phyloP scores from a whole-genome alignment of 1,140 invertebrate genomes.

The Atopsyche davidsoni region DNA sequence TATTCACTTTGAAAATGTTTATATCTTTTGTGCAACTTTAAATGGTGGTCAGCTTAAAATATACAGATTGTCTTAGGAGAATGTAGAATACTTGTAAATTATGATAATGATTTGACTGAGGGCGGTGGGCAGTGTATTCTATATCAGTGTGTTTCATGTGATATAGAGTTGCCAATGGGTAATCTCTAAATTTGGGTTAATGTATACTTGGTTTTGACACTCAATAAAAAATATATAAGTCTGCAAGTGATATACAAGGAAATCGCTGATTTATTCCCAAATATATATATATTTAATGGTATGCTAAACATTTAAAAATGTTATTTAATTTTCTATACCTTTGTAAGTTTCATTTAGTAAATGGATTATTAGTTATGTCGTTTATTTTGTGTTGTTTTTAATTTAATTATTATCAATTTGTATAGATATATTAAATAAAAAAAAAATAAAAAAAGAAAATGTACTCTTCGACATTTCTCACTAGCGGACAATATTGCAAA shows the following conservation, averaged over 20 bases:
- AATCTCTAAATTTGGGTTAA: constrained; percentile 14
- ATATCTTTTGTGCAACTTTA: too few species aligned
- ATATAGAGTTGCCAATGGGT: constrained; percentile 18
- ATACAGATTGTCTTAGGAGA: too few species aligned
- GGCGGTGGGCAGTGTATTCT: constrained; percentile 21
- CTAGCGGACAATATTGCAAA: not conserved
- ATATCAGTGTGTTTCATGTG: constrained; percentile 23
- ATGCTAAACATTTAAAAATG: constrained; percentile 21
- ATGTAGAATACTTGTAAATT: constrained; percentile 3
- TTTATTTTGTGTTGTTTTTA: constrained; percentile 19
- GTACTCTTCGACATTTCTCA: too few species aligned
- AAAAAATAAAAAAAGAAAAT: not conserved
- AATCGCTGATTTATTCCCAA: constrained; percentile 24
- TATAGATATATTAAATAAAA: constrained; percentile 8
- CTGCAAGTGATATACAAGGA: constrained; percentile 24
- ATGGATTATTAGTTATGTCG: constrained; percentile 12
- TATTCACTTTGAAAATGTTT: too few species aligned
- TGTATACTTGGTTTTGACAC: constrained; percentile 20
- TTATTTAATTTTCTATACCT: constrained; percentile 26
- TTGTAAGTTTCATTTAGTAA: constrained; percentile 21
- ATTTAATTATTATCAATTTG: not conserved
- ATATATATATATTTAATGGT: constrained; percentile 25
- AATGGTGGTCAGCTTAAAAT: too few species aligned
- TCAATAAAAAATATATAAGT: constrained; percentile 23
- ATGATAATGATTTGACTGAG: not conserved